Percentiles rank a stretch among this genome's conserved stretches.
Conservation (phyloP, 2,888 invertebrate genomes). For the Trichacis sp. region DNA sequence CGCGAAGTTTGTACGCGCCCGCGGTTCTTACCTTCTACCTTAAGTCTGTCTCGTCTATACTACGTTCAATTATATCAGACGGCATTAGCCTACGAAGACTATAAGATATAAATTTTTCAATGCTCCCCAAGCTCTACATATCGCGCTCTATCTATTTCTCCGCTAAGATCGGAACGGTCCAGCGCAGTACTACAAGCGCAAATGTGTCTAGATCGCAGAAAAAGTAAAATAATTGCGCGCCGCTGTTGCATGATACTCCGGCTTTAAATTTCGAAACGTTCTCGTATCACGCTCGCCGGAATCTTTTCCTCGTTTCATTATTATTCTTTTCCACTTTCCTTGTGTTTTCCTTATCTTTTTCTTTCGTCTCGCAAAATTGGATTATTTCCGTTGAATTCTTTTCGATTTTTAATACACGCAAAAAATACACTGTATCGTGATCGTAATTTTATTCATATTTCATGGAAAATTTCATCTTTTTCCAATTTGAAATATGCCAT, state of each 20-base stretch:
- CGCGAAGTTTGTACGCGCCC: conserved; percentile 59
- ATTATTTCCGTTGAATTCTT: too few relatives aligned
- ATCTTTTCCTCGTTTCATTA: background rate
- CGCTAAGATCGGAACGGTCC: conserved; percentile 25
- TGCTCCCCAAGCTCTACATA: conserved; percentile 32
- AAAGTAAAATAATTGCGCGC: conserved; percentile 25
- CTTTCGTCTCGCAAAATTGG: too few relatives aligned
- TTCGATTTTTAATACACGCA: too few relatives aligned
- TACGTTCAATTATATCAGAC: conserved; percentile 44
- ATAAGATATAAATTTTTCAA: conserved; percentile 39
- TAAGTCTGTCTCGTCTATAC: conserved; percentile 40
- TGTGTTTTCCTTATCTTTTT: too few relatives aligned
- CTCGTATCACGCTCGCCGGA: conserved; percentile 10
- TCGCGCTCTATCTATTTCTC: conserved; percentile 40
- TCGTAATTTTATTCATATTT: too few relatives aligned
- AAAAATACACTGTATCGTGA: too few relatives aligned
- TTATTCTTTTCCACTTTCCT: background rate
- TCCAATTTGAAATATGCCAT: too few relatives aligned
- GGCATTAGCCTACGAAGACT: conserved; percentile 43
- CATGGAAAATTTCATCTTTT: too few relatives aligned
- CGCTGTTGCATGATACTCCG: conserved; percentile 8
- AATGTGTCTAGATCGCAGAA: conserved; percentile 28
- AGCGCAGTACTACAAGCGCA: conserved; percentile 18
- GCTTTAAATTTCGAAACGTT: conserved; percentile 9
- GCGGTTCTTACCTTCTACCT: conserved; percentile 54